phyloP scores from a whole-genome alignment of 2,113 vertebrate genomes.

The Lasiurus cinereus region DNA sequence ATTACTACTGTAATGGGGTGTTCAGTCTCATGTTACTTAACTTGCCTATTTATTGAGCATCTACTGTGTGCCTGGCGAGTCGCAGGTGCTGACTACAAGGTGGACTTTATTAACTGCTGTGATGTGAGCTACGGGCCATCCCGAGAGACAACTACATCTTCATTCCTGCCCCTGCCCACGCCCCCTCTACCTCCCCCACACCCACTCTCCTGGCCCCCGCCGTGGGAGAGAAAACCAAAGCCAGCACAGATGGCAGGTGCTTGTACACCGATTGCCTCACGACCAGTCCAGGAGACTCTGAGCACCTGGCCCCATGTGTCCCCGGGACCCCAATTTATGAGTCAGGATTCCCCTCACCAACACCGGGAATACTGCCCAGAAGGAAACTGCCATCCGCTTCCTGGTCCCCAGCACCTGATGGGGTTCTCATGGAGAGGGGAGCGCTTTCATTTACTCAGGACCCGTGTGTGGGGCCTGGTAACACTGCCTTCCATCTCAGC shows the following conservation, averaged over 20 bases:
- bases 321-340: no score
- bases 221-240: no score
- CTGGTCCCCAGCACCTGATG: neutral
- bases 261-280: neutral
- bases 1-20: neutral
- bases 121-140: no score
- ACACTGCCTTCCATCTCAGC: slow-evolving; percentile 49
- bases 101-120: no score
- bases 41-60: neutral
- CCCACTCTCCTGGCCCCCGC: rapidly evolving
- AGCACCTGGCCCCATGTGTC: neutral
- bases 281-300: neutral
- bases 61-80: neutral
- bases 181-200: no score
- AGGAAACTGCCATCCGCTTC: slow-evolving; percentile 22
- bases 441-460: slow-evolving; percentile 51
- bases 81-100: no score
- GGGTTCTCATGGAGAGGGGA: slow-evolving; percentile 41
- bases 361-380: neutral
- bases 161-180: no score
- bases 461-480: slow-evolving; percentile 26
- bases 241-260: no score
- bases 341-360: neutral
- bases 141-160: no score
- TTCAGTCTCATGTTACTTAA: neutral